Evolutionary conservation across 2,888 invertebrate genomes (phyloP), one percentile per base, ranked within the genome.

Genomic region (Drosophila borealis): DNA sequence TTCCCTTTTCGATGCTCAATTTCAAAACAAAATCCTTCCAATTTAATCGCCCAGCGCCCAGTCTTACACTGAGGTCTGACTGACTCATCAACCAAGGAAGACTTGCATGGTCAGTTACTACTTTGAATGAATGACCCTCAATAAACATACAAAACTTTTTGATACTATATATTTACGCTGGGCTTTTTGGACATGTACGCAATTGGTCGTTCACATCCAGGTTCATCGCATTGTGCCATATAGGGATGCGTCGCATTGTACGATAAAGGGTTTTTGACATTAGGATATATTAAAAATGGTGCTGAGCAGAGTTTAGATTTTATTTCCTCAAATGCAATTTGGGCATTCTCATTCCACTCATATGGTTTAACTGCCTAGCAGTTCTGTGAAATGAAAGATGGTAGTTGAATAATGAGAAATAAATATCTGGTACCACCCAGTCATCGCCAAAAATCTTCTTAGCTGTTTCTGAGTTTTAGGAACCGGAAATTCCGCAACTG

Each of bases 381-480:
- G 13, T 19, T 54, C 60, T 4, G 54, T 60, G 2, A 60, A 44
- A 8, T 11, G 14, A 17, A 36, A 53, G 4, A 48, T 37, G 1
- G 53, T 25, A 5, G 36, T 19, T 0, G 19, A 65, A 4, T 59
- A 59, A 3, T 54, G 25, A 2, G 51, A 17, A 19, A 67, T 41
- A 8, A 67, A 50, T 0, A 50, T 9, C 14, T 66, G 50, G n/a
- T 60, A 55, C 54, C 53, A 66, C 4, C 53, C 44, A 17, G 17
- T 17, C 17, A 17, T 17, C 17, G 1, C 17, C 17, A 17, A 17
- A 17, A 17, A 17, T 17, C 25, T 49, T 44, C 45, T 42, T 4
- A 67, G 34, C 21, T 60, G 25, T 8, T 61, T 50, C 1, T 19
- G 55, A 14, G 61, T 45, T 4, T 45, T 61, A 1, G 61, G 66